phyloP scores from a whole-genome alignment of 2,888 invertebrate genomes.

The Drosophila atripex region DNA sequence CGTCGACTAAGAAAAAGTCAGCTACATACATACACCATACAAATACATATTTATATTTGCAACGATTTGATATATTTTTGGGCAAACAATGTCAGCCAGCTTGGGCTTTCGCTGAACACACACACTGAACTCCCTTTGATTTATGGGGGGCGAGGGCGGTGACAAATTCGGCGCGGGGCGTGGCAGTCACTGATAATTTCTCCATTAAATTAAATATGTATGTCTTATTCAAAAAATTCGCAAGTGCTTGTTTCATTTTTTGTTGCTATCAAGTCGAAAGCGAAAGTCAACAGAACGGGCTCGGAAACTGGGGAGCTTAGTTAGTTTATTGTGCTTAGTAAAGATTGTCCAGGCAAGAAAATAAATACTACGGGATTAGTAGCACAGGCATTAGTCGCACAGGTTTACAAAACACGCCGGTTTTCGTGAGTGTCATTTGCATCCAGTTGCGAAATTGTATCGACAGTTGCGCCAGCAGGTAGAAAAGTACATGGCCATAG shows the following conservation, averaged over 20 bases:
- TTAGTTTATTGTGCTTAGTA: constrained; percentile 38
- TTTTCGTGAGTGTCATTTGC: constrained; percentile 43
- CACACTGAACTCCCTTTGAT: constrained; percentile 48
- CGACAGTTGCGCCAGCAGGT: constrained; percentile 22
- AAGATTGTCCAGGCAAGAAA: constrained; percentile 63
- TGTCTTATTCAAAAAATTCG: constrained; percentile 13
- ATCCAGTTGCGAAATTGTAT: constrained; percentile 17
- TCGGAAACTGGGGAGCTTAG: constrained; percentile 2
- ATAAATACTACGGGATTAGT: constrained; percentile 12
- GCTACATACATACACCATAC: constrained; percentile 11
- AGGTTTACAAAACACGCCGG: constrained; percentile 10
- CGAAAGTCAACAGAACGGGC: constrained; percentile 23
- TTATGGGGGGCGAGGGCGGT: constrained; percentile 30
- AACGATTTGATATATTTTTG: constrained; percentile 52
- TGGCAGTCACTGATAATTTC: constrained; percentile 38
- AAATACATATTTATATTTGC: constrained; percentile 23
- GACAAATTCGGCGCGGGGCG: constrained; percentile 29
- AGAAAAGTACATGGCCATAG: constrained; percentile 24
- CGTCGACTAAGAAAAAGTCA: constrained; percentile 36
- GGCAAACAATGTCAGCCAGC: constrained; percentile 56
- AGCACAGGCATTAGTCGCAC: constrained; percentile 11
- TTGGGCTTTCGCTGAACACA: constrained; percentile 43
- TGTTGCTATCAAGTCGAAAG: constrained; percentile 8
- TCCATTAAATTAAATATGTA: neutral
- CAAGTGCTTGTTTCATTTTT: constrained; percentile 4